A percentile compares a stretch with the other conserved stretches of the same genome.
Evolutionary conservation across 2,113 vertebrate genomes (phyloP).

Genomic region (Neopipo cinnamomea): DNA sequence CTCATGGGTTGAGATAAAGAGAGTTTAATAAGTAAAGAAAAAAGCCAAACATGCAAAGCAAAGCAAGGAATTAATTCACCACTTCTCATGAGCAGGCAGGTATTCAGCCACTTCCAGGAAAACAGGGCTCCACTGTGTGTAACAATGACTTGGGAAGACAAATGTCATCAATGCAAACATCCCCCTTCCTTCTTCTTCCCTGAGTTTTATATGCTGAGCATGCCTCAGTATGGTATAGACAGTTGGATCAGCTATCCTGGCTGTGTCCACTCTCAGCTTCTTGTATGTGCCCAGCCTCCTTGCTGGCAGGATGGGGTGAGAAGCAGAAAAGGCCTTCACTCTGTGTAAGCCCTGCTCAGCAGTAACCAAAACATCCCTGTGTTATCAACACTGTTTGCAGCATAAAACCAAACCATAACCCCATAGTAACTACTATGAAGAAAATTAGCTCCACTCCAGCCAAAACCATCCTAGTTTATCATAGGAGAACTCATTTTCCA

Average conservation of each 20-base stretch:
- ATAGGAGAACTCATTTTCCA: not conserved
- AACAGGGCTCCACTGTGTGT: rapidly evolving
- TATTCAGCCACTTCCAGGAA: not conserved
- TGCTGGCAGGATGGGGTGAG: rapidly evolving
- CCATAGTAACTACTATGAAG: not conserved
- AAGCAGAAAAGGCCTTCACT: not conserved
- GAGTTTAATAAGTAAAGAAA: not conserved
- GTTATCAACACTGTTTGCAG: not conserved
- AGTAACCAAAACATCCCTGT: not conserved
- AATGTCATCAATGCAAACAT: not conserved
- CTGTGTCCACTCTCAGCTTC: not conserved
- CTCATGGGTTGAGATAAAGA: not conserved
- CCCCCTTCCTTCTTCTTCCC: not conserved
- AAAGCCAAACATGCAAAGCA: not conserved
- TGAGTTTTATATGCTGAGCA: not conserved
- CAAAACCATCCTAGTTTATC: not conserved
- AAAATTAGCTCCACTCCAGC: not conserved
- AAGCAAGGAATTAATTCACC: not conserved
- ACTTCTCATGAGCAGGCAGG: not conserved
- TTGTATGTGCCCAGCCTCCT: not conserved
- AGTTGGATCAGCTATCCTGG: not conserved
- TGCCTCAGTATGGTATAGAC: not conserved
- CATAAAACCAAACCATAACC: not conserved
- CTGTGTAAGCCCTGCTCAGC: not conserved
- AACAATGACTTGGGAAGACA: not conserved